Base-by-base conservation (phyloP, 2,888 invertebrate species). In the Microctonus aethiopoides region DNA sequence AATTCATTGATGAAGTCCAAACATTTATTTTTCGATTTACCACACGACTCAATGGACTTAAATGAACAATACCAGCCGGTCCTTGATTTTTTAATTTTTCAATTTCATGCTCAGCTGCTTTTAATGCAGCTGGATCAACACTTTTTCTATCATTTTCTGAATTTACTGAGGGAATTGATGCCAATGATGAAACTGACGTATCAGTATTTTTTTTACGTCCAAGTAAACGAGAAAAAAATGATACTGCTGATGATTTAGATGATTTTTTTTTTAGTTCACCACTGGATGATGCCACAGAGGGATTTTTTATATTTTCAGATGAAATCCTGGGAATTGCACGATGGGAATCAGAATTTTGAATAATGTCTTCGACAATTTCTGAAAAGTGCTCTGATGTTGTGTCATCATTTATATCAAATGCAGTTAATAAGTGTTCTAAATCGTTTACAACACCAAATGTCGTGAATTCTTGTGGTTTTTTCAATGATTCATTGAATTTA, bases 1-100 rank as follows among this genome's bases (percentile, higher is more conserved):
- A 46, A 1, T 16, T 34, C 16, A 65, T 67, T 0, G 29, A 46
- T 2, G 75, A 70, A 0, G 34, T 20, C 74, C 76, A 79, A 10
- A 81, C 64, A 6, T 61, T 67, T 0, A 81, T 77, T 0, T 76
- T 69, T 20, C 66, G 76, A 2, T 68, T 62, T 0, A 75, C 74
- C 0, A 74, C 65, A 0, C 24, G 46, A 39, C 76, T 77, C 29
- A 81, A 13, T 0, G 76, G 74, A 13, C 68, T 51, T n/a, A 81
- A 6, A 4, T 81, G 76, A 2, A 78, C 20, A 0, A 80, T 2
- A 2, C 77, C 76, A 0, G 75, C 74, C 2, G 80, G 81, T 0
- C 80, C 79, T 16, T 79, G 61, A 5, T 64, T 59, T 69, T 77
- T 71, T 1, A 80, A 51, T 26, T 80, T 75, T 0, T 70, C 13